Evolutionary conservation across 1,140 invertebrate species (phyloP).

Genomic region (Chironomus striatipennis): DNA sequence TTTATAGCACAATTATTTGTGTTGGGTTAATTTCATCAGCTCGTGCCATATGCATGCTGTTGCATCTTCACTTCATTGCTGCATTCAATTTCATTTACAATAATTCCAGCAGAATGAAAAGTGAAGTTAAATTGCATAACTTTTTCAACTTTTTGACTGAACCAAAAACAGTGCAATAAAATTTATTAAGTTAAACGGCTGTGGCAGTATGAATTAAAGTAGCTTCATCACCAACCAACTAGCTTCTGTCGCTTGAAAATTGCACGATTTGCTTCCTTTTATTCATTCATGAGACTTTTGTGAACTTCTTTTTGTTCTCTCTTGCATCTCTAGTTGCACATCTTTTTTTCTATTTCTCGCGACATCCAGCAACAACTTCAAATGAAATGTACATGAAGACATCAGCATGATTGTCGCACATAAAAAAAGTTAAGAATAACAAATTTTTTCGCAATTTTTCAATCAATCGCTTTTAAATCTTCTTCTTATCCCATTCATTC

Average conservation of each 20-base stretch:
- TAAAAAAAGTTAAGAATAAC: not conserved
- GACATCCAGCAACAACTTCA: not conserved
- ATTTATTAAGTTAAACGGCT: not conserved
- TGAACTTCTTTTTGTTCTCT: not conserved
- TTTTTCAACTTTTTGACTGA: not conserved
- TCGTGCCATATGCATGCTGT: slow-evolving; percentile 5
- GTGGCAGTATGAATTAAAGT: not conserved
- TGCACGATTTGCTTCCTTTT: not conserved
- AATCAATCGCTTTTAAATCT: slow-evolving; percentile 1
- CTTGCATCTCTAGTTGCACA: too few relatives aligned
- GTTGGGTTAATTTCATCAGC: not conserved
- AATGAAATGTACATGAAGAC: not conserved
- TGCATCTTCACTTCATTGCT: not conserved
- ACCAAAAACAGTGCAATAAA: not conserved
- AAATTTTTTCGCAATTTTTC: slow-evolving; percentile 1
- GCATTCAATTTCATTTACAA: not conserved
- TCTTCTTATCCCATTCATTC: not conserved
- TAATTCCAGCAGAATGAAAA: not conserved
- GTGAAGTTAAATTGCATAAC: not conserved
- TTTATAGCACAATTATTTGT: slow-evolving; percentile 1
- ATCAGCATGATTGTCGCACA: not conserved
- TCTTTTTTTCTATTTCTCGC: too few relatives aligned
- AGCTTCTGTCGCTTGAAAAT: not conserved
- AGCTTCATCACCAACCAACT: not conserved
- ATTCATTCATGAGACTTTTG: not conserved